phyloP scores from a whole-genome alignment of 1,140 invertebrate species.

The Pseudomyrmex dendroicus region DNA sequence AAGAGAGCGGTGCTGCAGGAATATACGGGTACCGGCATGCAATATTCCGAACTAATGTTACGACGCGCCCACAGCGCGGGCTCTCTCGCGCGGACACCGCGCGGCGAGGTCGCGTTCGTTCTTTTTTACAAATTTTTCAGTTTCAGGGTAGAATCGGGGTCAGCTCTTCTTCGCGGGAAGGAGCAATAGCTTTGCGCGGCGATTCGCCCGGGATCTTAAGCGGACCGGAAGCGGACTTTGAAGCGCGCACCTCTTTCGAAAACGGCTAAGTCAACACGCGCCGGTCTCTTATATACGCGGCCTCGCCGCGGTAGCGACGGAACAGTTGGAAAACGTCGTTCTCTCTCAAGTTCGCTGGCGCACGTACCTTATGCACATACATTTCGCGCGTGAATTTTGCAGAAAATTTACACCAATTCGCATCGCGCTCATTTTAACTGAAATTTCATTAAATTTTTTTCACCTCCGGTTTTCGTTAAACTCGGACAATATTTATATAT shows the following conservation, averaged over 20 bases:
- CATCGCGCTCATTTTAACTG: not conserved
- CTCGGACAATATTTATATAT: too few species aligned
- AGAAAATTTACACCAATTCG: not conserved
- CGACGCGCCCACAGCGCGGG: slow-evolving; percentile 68
- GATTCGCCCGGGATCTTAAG: not conserved
- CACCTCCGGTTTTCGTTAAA: too few species aligned
- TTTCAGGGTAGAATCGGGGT: slow-evolving; percentile 41
- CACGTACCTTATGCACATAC: too few species aligned
- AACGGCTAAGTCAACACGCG: too few species aligned
- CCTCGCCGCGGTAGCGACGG: too few species aligned
- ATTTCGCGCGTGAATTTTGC: not conserved
- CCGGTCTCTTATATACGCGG: too few species aligned
- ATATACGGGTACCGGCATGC: slow-evolving; percentile 82
- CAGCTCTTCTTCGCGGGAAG: slow-evolving; percentile 31
- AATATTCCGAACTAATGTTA: slow-evolving; percentile 78
- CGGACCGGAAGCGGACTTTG: not conserved
- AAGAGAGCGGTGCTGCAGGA: slow-evolving; percentile 39
- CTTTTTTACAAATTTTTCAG: slow-evolving; percentile 44
- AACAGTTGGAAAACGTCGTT: too few species aligned
- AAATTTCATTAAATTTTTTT: slow-evolving; percentile 11
- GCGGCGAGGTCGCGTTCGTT: slow-evolving; percentile 32
- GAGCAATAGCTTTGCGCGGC: not conserved
- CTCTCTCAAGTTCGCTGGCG: too few species aligned
- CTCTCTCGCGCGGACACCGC: slow-evolving; percentile 45
- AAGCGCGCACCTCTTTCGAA: not conserved